Percentiles rank a stretch among this genome's conserved stretches.
These are phyloP conservation scores for Lepisosteus oculatus DNA, from an alignment of 2,113 vertebrate genomes.

Conservation along the genomic window DNA sequence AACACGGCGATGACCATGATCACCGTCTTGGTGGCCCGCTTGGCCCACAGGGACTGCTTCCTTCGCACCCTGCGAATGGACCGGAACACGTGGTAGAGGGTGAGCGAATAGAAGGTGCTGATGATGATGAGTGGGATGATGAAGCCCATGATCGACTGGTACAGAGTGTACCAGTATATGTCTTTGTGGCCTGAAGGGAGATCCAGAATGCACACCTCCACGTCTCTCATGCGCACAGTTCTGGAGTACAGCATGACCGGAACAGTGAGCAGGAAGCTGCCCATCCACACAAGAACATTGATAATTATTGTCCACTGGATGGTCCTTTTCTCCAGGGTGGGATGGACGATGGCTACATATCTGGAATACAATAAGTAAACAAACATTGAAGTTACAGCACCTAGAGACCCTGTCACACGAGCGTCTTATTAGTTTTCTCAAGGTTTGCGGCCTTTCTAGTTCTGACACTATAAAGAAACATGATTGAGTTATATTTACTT, in stretches of 20 bases:
- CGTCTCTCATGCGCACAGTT: constrained; percentile 47
- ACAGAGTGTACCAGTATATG: constrained; percentile 78
- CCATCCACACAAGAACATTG: constrained; percentile 70
- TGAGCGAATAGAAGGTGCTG: constrained; percentile 73
- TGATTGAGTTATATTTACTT: too few relatives aligned
- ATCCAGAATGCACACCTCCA: constrained; percentile 66
- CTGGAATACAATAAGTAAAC: constrained; percentile 37
- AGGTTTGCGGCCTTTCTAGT: background rate
- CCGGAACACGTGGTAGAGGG: constrained; percentile 76
- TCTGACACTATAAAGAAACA: too few relatives aligned
- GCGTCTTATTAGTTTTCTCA: background rate
- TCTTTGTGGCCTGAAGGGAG: constrained; percentile 63
- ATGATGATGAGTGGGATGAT: constrained; percentile 73
- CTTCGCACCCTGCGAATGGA: constrained; percentile 69
- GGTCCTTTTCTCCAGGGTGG: constrained; percentile 67
- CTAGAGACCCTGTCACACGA: too few relatives aligned
- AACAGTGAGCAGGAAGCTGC: constrained; percentile 67
- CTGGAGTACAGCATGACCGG: constrained; percentile 73
- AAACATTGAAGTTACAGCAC: background rate
- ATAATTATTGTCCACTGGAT: constrained; percentile 70
- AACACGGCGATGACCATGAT: constrained; percentile 73
- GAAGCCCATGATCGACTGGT: constrained; percentile 72
- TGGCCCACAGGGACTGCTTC: constrained; percentile 68
- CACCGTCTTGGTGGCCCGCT: constrained; percentile 71
- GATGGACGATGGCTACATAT: constrained; percentile 72